These are phyloP conservation scores for Trichomalopsis sarcophagae DNA, from an alignment of 1,140 invertebrate genomes.

Conservation along the genomic window DNA sequence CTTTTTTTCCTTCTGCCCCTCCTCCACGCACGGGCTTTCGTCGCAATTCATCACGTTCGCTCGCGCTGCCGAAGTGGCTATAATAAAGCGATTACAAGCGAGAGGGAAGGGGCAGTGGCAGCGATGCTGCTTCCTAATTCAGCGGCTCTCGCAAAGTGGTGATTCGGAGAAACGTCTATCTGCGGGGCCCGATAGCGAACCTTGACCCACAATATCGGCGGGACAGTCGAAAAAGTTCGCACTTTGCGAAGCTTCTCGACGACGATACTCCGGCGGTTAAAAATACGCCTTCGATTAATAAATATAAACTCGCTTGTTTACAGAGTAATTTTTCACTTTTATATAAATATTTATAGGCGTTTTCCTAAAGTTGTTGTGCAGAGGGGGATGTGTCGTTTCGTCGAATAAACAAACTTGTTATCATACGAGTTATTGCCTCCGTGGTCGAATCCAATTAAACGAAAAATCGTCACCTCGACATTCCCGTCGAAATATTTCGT, in stretches of 20 bases:
- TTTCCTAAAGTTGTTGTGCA: too few species aligned
- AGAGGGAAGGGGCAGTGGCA: background rate
- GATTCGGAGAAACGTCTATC: constrained; percentile 33
- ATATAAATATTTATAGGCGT: too few species aligned
- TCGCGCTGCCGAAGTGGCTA: constrained; percentile 22
- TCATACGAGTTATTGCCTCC: too few species aligned
- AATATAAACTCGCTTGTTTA: background rate
- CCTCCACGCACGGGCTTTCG: constrained; percentile 3
- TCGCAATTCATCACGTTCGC: constrained; percentile 27
- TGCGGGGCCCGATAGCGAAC: constrained; percentile 8
- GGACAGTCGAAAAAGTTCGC: background rate
- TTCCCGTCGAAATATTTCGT: background rate
- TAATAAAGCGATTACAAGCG: constrained; percentile 30
- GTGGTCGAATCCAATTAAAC: too few species aligned
- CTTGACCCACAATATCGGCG: constrained; percentile 35
- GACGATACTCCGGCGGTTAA: background rate
- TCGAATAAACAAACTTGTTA: too few species aligned
- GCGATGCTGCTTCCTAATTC: constrained; percentile 16
- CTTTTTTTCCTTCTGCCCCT: background rate
- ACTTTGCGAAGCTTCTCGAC: background rate
- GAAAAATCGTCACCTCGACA: background rate
- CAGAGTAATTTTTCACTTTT: background rate
- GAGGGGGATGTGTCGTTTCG: too few species aligned
- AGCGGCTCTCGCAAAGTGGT: constrained; percentile 1
- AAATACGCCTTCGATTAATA: background rate